A percentile compares a stretch with the other conserved stretches of the same genome.
Evolutionary conservation across 2,797 vertebrate genomes (phyloP).

Genomic region (Arrhamphus sclerolepis): DNA sequence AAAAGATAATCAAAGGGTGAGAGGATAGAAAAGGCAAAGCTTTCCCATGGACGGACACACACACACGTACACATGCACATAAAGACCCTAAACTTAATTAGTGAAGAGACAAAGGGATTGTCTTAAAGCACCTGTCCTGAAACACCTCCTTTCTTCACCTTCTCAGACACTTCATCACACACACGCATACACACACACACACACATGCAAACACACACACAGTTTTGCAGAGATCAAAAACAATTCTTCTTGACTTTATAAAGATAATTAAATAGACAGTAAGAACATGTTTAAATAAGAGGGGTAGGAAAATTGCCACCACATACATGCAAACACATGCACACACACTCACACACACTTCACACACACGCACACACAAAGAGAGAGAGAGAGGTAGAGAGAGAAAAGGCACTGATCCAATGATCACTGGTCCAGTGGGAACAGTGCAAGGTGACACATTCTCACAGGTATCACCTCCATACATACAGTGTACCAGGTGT

Average conservation of each 20-base stretch:
- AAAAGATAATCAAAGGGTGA: constrained; percentile 19
- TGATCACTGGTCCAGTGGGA: constrained; percentile 69
- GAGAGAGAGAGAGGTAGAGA: no score
- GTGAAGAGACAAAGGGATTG: constrained; percentile 67
- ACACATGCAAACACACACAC: constrained; percentile 19
- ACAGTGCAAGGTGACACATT: constrained; percentile 70
- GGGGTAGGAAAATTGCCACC: not conserved
- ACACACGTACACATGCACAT: constrained; percentile 45
- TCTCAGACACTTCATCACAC: no score
- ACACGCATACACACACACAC: constrained; percentile 23
- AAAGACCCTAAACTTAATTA: constrained; percentile 84
- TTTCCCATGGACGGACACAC: constrained; percentile 57
- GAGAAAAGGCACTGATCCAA: constrained; percentile 46
- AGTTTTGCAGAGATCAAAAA: constrained; percentile 11
- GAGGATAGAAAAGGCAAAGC: constrained; percentile 39
- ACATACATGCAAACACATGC: constrained; percentile 10
- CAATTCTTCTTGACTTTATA: constrained; percentile 1
- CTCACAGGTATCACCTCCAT: constrained; percentile 85
- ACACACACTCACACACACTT: constrained; percentile 8
- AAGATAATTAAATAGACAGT: not conserved
- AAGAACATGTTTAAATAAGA: constrained; percentile 6
- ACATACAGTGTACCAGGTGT: constrained; percentile 61
- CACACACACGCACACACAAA: constrained; percentile 18
- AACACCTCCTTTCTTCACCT: constrained; percentile 22
- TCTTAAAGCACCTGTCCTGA: constrained; percentile 79